Conservation (phyloP, 2,797 vertebrate species). For the Myotis findleyi region DNA sequence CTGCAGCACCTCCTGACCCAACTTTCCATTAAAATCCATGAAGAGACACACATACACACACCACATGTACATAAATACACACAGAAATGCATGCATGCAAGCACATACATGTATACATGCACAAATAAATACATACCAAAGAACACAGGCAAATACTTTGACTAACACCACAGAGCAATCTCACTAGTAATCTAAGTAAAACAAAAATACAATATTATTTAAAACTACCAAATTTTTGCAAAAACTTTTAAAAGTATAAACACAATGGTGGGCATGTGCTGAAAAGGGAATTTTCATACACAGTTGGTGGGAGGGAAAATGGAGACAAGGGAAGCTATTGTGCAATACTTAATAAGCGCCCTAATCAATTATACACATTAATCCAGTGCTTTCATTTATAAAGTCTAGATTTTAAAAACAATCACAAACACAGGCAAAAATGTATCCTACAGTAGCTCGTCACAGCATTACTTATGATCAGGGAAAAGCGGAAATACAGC, state of each 20-base stretch:
- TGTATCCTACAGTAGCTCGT: background rate
- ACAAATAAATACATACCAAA: background rate
- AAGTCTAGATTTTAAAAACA: background rate
- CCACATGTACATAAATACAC: fast-evolving
- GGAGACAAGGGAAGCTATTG: background rate
- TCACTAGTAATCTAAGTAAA: background rate
- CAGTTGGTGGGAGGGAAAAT: background rate
- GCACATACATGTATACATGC: background rate
- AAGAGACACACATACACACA: background rate
- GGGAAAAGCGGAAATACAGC: background rate
- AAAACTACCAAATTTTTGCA: background rate
- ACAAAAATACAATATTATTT: background rate
- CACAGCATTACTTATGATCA: background rate
- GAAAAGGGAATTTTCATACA: background rate
- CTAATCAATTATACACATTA: background rate
- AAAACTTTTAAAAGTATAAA: background rate
- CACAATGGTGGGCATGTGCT: fast-evolving
- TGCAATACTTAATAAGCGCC: background rate
- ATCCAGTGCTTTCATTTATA: background rate
- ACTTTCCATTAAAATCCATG: background rate
- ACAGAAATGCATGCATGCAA: background rate
- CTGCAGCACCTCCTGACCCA: background rate
- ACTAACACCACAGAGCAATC: background rate
- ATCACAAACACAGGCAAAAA: background rate
- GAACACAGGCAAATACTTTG: background rate